These are phyloP conservation scores for Delichon dasypus DNA, from an alignment of 2,797 vertebrate species.

Conservation along the genomic window DNA sequence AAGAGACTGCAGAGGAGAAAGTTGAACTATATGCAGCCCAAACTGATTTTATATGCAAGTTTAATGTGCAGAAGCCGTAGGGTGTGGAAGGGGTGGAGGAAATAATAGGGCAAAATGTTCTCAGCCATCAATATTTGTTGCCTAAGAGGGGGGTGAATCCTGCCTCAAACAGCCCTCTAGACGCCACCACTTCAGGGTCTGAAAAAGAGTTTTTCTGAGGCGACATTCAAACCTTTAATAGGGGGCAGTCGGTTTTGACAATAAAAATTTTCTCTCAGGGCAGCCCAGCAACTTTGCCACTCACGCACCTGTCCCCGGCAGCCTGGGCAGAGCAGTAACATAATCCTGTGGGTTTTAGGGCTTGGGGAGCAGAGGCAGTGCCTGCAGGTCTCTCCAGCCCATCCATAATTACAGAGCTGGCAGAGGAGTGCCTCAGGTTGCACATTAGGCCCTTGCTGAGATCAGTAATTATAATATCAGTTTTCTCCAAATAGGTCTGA, in stretches of 20 bases:
- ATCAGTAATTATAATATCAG: conserved; percentile 90
- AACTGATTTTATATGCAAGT: conserved; percentile 68
- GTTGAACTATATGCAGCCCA: conserved; percentile 59
- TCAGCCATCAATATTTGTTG: conserved; percentile 38
- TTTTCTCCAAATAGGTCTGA: conserved; percentile 79
- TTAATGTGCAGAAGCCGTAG: conserved; percentile 44
- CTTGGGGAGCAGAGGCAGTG: conserved; percentile 46
- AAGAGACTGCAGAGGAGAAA: conserved; percentile 56
- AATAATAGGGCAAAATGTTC: conserved; percentile 46
- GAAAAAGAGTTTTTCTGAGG: conserved; percentile 74
- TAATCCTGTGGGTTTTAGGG: conserved; percentile 7
- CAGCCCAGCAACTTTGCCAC: conserved; percentile 66
- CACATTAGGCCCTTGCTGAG: conserved; percentile 80
- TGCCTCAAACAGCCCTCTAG: conserved; percentile 48
- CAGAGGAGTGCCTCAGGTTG: conserved; percentile 78
- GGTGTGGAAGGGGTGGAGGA: neutral
- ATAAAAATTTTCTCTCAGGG: conserved; percentile 70
- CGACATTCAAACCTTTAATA: conserved; percentile 83
- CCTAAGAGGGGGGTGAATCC: conserved; percentile 17
- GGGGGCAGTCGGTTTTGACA: conserved; percentile 70
- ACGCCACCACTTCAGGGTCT: conserved; percentile 62
- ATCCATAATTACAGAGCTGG: conserved; percentile 79
- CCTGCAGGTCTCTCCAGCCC: conserved; percentile 68
- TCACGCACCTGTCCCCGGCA: conserved; percentile 75
- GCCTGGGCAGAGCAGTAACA: conserved; percentile 50